These are phyloP conservation scores for Antedon mediterranea DNA, from an alignment of 53 echinoderm and acorn worm species.

Conservation along the genomic window DNA sequence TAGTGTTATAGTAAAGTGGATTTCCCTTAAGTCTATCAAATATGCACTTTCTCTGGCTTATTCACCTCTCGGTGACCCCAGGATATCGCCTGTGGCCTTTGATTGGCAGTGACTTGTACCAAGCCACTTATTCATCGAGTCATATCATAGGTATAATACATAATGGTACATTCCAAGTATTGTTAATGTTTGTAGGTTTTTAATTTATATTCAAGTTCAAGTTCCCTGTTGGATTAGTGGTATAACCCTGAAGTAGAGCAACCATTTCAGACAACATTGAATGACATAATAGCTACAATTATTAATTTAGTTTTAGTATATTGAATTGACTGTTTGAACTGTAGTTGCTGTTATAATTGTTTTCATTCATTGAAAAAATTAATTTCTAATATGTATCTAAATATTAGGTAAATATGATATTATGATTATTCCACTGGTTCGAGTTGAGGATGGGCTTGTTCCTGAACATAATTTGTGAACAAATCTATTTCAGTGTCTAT, in stretches of 20 bases:
- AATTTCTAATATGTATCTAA: too few relatives aligned
- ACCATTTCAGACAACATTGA: too few relatives aligned
- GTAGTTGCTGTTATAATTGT: too few relatives aligned
- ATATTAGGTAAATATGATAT: too few relatives aligned
- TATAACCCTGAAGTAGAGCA: neutral
- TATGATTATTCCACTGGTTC: too few relatives aligned
- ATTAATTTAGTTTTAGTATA: too few relatives aligned
- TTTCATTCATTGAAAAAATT: too few relatives aligned
- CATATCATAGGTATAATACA: neutral
- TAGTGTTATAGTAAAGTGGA: neutral
- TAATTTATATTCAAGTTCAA: neutral
- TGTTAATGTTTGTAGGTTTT: neutral
- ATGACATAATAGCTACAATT: too few relatives aligned
- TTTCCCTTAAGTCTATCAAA: neutral
- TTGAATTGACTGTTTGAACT: too few relatives aligned
- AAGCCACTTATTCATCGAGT: neutral
- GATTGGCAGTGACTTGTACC: neutral
- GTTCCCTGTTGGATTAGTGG: neutral
- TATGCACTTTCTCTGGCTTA: neutral
- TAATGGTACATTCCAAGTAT: neutral
- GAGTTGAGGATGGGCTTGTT: too few relatives aligned
- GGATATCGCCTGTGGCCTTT: neutral
- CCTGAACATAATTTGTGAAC: too few relatives aligned
- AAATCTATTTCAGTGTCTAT: too few relatives aligned
- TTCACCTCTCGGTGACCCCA: neutral